Evolutionary conservation across 2,797 vertebrate species (phyloP).

Genomic region (Ctenopoma kingsleyae): DNA sequence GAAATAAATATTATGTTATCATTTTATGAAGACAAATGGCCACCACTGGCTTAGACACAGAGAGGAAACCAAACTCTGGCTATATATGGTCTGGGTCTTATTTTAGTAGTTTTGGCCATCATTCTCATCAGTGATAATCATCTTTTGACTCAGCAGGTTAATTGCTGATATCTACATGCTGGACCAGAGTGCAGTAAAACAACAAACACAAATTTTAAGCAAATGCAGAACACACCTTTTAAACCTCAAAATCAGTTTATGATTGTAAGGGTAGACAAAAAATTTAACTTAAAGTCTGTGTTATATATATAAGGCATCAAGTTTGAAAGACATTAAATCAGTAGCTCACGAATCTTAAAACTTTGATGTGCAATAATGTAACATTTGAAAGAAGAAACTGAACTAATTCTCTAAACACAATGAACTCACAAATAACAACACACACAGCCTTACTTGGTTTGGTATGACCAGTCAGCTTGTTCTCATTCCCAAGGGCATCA

Average conservation of each 20-base stretch:
- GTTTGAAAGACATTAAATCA: not conserved
- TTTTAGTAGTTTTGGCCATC: constrained; percentile 20
- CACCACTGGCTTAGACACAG: constrained; percentile 21
- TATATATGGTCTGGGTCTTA: constrained; percentile 35
- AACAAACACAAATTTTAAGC: not conserved
- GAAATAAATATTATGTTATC: constrained; percentile 47
- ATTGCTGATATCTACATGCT: constrained; percentile 1
- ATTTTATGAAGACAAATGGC: constrained; percentile 40
- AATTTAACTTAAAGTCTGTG: not conserved
- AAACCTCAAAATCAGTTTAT: not conserved
- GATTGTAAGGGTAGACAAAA: not conserved
- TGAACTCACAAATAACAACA: not conserved
- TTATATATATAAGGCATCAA: too few relatives aligned
- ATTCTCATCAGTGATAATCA: constrained; percentile 31
- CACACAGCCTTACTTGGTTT: not conserved
- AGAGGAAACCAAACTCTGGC: constrained; percentile 24
- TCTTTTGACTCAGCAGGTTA: constrained; percentile 32
- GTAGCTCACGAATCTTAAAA: not conserved
- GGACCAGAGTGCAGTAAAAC: constrained; percentile 18
- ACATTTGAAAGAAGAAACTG: not conserved
- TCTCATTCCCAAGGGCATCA: too few relatives aligned
- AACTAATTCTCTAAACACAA: not conserved
- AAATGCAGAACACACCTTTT: not conserved
- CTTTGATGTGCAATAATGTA: not conserved
- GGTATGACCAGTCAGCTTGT: too few relatives aligned